A percentile compares a stretch with the other conserved stretches of the same genome.
These are phyloP conservation scores for Bombyx mandarina DNA, from an alignment of 1,140 invertebrate species.

Conservation along the genomic window DNA sequence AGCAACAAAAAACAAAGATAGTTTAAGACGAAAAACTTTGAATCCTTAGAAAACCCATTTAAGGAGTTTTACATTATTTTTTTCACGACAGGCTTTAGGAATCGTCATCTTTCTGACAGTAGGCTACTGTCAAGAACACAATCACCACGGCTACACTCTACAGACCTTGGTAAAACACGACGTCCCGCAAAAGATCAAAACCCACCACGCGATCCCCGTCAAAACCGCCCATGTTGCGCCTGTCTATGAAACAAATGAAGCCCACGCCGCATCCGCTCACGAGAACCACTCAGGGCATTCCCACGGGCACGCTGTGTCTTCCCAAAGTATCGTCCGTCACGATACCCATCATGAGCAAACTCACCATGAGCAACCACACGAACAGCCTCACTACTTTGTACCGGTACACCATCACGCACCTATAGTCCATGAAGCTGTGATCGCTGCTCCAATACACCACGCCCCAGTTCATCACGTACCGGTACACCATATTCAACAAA, in stretches of 20 bases:
- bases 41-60: too few relatives aligned
- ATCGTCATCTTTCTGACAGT: conserved; percentile 10
- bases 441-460: conserved; percentile 1
- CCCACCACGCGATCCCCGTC: conserved; percentile 10
- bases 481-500: conserved; percentile 4
- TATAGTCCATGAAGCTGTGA: conserved; percentile 5
- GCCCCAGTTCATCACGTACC: too few relatives aligned
- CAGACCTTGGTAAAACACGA: conserved; percentile 23
- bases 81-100: conserved; percentile 11
- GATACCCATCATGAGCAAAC: background rate
- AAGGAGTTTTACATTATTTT: background rate
- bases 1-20: too few relatives aligned
- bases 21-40: too few relatives aligned
- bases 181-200: conserved; percentile 14
- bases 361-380: background rate
- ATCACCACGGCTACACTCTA: conserved; percentile 12
- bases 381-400: conserved; percentile 5
- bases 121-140: conserved; percentile 18
- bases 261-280: conserved; percentile 9
- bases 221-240: conserved; percentile 6
- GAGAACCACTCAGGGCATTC: conserved; percentile 3
- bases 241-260: conserved; percentile 1
- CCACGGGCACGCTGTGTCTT: conserved; percentile 3
- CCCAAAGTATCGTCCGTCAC: background rate
- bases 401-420: background rate